Conservation (phyloP, 2,888 invertebrate genomes). For the Drosophila barbarae region DNA sequence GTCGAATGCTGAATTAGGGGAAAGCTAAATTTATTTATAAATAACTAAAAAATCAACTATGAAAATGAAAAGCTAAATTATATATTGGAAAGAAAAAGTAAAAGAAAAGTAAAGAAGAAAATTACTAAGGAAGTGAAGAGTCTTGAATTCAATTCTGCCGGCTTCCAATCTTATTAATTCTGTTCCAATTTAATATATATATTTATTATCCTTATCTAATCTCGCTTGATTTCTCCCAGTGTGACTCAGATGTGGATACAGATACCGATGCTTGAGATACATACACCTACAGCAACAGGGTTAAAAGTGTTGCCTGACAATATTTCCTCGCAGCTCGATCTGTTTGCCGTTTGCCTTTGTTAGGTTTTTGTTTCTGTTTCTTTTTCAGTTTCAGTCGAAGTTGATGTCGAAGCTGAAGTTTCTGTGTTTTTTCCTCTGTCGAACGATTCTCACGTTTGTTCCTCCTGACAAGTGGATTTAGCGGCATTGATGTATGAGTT, state of each 20-base stretch:
- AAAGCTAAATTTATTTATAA: neutral
- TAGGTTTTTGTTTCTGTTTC: constrained; percentile 30
- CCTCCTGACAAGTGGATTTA: constrained; percentile 72
- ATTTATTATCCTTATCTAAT: neutral
- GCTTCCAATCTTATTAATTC: neutral
- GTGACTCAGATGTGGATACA: constrained; percentile 16
- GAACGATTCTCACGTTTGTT: constrained; percentile 72
- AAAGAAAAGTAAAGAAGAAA: too few species aligned
- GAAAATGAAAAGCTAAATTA: neutral
- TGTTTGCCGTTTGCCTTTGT: constrained; percentile 58
- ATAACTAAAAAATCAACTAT: neutral
- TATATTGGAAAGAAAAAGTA: neutral
- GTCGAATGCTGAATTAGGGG: too few species aligned
- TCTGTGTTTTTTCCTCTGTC: constrained; percentile 25
- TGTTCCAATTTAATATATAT: too few species aligned
- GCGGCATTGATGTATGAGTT: constrained; percentile 73
- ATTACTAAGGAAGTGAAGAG: too few species aligned
- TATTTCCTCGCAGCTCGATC: constrained; percentile 63
- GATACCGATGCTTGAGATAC: constrained; percentile 13
- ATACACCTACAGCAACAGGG: constrained; percentile 44
- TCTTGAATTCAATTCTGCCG: too few species aligned
- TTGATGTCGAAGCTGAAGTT: constrained; percentile 13
- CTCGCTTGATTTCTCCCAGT: neutral
- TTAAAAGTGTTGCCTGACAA: constrained; percentile 72
- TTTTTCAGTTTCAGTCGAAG: constrained; percentile 26